A percentile compares a stretch with the other conserved stretches of the same genome.
Evolutionary conservation across 2,113 vertebrate species (phyloP).

Genomic region (Austrofundulus limnaeus): DNA sequence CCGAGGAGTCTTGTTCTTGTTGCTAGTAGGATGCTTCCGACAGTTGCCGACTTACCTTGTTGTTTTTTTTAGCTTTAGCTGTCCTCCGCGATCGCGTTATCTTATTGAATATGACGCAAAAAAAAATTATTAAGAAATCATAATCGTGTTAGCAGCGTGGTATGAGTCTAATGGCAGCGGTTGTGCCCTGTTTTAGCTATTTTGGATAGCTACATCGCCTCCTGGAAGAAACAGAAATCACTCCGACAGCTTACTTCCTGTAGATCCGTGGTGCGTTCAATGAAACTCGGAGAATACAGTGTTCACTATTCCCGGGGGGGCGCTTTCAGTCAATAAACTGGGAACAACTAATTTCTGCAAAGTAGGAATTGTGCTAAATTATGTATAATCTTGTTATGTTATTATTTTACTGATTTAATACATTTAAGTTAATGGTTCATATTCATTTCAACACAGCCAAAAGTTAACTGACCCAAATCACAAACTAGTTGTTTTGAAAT

Average conservation of each 20-base stretch:
- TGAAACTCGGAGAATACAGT: background rate
- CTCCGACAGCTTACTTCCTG: conserved; percentile 50
- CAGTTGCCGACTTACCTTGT: conserved; percentile 55
- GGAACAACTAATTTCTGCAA: too few relatives aligned
- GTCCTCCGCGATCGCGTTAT: conserved; percentile 26
- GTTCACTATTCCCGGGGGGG: background rate
- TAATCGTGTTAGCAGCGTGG: background rate
- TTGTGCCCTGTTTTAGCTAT: conserved; percentile 35
- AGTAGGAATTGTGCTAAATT: too few relatives aligned
- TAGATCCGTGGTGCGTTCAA: conserved; percentile 42
- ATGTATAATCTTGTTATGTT: too few relatives aligned
- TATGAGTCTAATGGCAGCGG: background rate
- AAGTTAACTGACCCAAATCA: too few relatives aligned
- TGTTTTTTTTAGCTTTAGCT: conserved; percentile 45
- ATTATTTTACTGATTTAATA: too few relatives aligned
- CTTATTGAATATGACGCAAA: background rate
- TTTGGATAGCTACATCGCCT: conserved; percentile 26
- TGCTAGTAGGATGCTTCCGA: background rate
- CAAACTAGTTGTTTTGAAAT: too few relatives aligned
- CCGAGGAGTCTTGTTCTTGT: background rate
- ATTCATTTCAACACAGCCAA: too few relatives aligned
- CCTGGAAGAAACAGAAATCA: conserved; percentile 9
- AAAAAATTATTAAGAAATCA: background rate
- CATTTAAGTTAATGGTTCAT: too few relatives aligned
- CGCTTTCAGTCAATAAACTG: too few relatives aligned